Evolutionary conservation across 2,797 vertebrate species (phyloP), one percentile per base, ranked within the genome.

Genomic region (Hydrocynus forskahlii): DNA sequence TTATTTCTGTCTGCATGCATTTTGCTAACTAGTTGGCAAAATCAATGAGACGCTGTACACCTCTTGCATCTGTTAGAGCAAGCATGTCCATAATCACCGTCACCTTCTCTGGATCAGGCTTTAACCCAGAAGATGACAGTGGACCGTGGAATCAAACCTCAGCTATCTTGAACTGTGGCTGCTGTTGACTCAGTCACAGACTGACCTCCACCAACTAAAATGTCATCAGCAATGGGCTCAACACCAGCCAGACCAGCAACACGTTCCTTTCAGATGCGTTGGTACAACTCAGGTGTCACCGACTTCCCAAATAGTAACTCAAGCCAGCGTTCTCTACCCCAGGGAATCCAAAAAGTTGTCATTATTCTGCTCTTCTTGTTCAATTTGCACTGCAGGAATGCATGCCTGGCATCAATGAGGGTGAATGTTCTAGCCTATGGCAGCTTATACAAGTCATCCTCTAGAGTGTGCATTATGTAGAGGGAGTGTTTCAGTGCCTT

Each of bases 371-470:
- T 89, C 76, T 80, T 80, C 71, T 87, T 79, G 84, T 90, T 83
- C 80, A 90, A 75, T 75, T 85, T 88, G 52, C 45, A 86, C 86
- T 89, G 88, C 85, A 89, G 86, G 76, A 90, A 90, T 60, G 87
- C 86, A 87, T 89, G 82, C 71, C 83, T 79, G 82, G 87, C 87
- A 79, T 88, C 85, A 67, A 87, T 85, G 81, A 89, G 76, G 77
- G 83, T 88, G 88, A 86, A 91, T 71, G 91, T 84, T 83, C 83
- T 83, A 86, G 89, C 87, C 29, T 84, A 88, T 92, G 0, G 78
- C 80, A 85, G 82, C 83, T 88, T 91, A 84, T 89, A 89, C 78
- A 91, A 86, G 75, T 91, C 85, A 88, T 91, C 87, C 83, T 89
- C 88, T 76, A 40, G 83, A 77, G 86, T 89, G 85, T 87, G 89